Evolutionary conservation across 2,888 invertebrate genomes (phyloP).

Genomic region (Sphaerolaimus hirsutus): DNA sequence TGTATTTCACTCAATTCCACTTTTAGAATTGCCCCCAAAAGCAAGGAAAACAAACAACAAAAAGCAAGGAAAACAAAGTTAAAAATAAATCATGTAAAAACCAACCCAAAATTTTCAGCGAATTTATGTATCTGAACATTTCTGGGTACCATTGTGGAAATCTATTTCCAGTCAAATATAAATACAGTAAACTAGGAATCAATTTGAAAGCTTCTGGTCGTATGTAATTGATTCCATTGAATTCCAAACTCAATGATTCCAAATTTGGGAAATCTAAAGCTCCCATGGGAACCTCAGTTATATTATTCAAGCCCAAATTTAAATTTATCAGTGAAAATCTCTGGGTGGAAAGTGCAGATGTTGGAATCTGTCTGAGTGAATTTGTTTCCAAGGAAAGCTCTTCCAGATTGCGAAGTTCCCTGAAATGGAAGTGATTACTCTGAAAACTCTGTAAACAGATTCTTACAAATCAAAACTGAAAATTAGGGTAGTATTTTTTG

Average conservation of each 20-base stretch:
- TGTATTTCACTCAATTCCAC: too few relatives aligned
- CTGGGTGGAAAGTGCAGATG: conserved; percentile 16
- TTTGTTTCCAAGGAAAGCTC: conserved; percentile 23
- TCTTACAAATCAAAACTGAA: too few relatives aligned
- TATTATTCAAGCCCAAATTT: conserved; percentile 20
- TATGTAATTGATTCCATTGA: conserved; percentile 21
- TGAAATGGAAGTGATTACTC: too few relatives aligned
- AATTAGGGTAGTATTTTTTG: too few relatives aligned
- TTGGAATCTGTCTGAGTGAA: conserved; percentile 15
- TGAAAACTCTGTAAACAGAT: too few relatives aligned
- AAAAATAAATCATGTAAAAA: too few relatives aligned
- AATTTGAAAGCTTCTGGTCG: conserved; percentile 20
- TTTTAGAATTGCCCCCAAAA: too few relatives aligned
- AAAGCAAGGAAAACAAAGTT: too few relatives aligned
- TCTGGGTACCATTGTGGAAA: too few relatives aligned
- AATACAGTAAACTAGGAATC: conserved; percentile 20
- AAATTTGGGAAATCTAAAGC: conserved; percentile 22
- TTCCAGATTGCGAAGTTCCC: conserved; percentile 9
- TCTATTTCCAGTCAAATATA: conserved; percentile 21
- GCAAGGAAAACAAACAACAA: too few relatives aligned
- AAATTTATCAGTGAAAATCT: conserved; percentile 18
- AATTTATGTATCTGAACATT: conserved; percentile 11
- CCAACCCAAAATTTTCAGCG: conserved; percentile 18
- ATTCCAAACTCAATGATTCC: conserved; percentile 23
- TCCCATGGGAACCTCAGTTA: conserved; percentile 16